These are phyloP conservation scores for Antitype chi DNA, from an alignment of 2,888 invertebrate genomes.

Conservation along the genomic window DNA sequence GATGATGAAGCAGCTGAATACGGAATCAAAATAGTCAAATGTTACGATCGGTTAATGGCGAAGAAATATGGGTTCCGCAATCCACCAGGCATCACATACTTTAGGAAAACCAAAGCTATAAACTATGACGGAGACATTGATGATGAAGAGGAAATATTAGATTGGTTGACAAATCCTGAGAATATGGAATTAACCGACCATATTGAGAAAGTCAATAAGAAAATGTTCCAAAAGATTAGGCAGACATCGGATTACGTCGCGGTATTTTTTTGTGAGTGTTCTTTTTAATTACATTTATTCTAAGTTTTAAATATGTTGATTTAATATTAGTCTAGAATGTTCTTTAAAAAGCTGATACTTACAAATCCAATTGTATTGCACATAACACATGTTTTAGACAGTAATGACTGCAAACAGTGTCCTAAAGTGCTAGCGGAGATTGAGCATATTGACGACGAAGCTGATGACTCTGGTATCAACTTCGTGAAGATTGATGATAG, in stretches of 20 bases:
- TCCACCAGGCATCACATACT: constrained; percentile 97
- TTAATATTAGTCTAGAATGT: constrained; percentile 24
- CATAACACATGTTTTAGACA: constrained; percentile 93
- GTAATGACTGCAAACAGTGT: constrained; percentile 98
- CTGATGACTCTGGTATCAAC: constrained; percentile 96
- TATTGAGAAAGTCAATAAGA: constrained; percentile 97
- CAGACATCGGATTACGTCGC: constrained; percentile 97
- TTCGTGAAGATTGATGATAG: constrained; percentile 98
- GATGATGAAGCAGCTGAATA: constrained; percentile 98
- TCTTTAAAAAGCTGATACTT: constrained; percentile 55
- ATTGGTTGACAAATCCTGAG: constrained; percentile 98
- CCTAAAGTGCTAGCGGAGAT: constrained; percentile 96
- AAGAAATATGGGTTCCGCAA: constrained; percentile 97
- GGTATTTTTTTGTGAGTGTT: constrained; percentile 97
- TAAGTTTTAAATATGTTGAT: neutral
- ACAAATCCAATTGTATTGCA: constrained; percentile 84
- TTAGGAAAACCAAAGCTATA: constrained; percentile 96
- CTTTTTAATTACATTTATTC: constrained; percentile 42
- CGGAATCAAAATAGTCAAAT: constrained; percentile 97
- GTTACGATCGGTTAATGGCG: constrained; percentile 96
- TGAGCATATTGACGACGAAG: constrained; percentile 98
- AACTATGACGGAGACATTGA: constrained; percentile 98
- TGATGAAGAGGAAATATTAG: constrained; percentile 97
- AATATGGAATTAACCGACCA: constrained; percentile 98
- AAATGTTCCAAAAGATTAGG: constrained; percentile 98